Evolutionary conservation across 2,888 invertebrate species (phyloP).

Genomic region (Itoplectis maculator): DNA sequence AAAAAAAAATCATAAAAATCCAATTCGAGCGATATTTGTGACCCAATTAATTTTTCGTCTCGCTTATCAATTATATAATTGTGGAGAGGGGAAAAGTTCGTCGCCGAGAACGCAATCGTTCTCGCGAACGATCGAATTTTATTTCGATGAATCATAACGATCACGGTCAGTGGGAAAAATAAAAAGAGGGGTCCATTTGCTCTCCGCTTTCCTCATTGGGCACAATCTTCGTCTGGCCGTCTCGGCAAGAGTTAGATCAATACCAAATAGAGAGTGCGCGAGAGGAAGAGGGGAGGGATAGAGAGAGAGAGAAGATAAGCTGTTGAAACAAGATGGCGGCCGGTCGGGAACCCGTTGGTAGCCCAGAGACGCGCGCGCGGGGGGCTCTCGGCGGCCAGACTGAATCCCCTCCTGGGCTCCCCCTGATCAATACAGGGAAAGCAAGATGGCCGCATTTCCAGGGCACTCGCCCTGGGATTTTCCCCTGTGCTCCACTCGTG

Average conservation of each 20-base stretch:
- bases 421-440: conserved; percentile 84
- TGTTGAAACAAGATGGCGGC: conserved; percentile 83
- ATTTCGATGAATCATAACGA: conserved; percentile 47
- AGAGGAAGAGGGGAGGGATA: conserved; percentile 69
- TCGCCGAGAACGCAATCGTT: not conserved
- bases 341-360: conserved; percentile 70
- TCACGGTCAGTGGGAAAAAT: not conserved
- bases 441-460: conserved; percentile 84
- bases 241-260: conserved; percentile 78
- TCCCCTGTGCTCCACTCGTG: conserved; percentile 66
- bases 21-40: not conserved
- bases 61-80: not conserved
- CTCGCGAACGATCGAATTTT: not conserved
- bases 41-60: not conserved
- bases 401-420: conserved; percentile 71
- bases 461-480: conserved; percentile 82
- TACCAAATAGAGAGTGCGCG: conserved; percentile 77
- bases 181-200: conserved; percentile 37
- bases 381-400: conserved; percentile 73
- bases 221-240: conserved; percentile 73
- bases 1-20: too few relatives aligned
- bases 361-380: conserved; percentile 63
- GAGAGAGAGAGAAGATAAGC: conserved; percentile 68
- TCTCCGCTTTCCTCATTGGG: conserved; percentile 45
- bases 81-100: not conserved